Evolutionary conservation across 2,113 vertebrate species (phyloP), one percentile per base, ranked within the genome.

Genomic region (Osmerus mordax): DNA sequence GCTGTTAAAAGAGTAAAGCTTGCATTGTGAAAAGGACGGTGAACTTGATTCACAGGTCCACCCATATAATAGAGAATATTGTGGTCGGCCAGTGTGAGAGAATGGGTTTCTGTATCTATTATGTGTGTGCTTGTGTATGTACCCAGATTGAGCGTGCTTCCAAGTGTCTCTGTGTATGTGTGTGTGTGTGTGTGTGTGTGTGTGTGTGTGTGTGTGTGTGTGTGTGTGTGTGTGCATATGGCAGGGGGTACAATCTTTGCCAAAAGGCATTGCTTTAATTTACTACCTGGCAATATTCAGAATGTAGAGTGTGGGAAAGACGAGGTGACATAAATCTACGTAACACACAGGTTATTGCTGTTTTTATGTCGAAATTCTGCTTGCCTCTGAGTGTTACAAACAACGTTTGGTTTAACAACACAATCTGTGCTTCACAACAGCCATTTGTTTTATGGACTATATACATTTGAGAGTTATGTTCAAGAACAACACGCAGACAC

Each of bases 391-490:
- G 80, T 80, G 85, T 82, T 86, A 89, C 88, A 86, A 91, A 89
- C 89, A 89, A 85, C 84, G 84, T 88, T 90, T 87, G 78, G 77
- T 89, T 89, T 90, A 91, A 89, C 86, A 90, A 83, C 85, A 87
- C 91, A 91, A 90, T 92, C 87, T 91, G 90, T 89, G 89, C 81
- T 81, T 86, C 88, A 88, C 85, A 76, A 89, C 82, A 77, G 83
- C 83, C 85, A 83, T 87, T 91, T 88, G 86, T 90, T 91, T 91
- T 91, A 92, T 90, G 84, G 89, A 89, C 88, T 85, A 78, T 82
- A 83, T 86, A 82, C 67, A 53, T 81, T 85, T 87, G 78, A 75
- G 79, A 83, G 78, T 80, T 73, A 72, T 72, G 73, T 72, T 74
- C 69, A 51, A 74, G 55, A 78, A 72, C 82, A 81, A 83, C 76